phyloP scores from a whole-genome alignment of 2,888 invertebrate species.

The Dioctria linearis region DNA sequence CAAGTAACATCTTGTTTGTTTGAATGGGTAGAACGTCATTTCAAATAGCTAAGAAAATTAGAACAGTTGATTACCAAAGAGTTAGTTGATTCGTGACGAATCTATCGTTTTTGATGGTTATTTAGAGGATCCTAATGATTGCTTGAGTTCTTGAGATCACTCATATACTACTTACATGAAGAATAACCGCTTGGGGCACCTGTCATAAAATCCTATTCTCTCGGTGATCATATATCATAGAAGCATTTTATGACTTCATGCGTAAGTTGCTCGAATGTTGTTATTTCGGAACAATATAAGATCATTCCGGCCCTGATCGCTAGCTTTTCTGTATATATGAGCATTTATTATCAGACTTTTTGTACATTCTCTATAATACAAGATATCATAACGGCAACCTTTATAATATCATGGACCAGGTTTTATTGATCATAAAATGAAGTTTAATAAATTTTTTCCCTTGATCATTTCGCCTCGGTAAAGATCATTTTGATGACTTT shows the following conservation, averaged over 20 bases:
- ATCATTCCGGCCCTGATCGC: constrained; percentile 19
- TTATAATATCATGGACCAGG: constrained; percentile 39
- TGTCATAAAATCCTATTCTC: constrained; percentile 43
- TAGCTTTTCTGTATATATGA: not conserved
- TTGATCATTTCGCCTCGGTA: constrained; percentile 46
- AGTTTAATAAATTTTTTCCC: constrained; percentile 45
- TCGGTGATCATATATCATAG: constrained; percentile 48
- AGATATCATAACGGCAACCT: constrained; percentile 47
- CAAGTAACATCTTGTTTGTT: constrained; percentile 41
- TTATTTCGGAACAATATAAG: constrained; percentile 30
- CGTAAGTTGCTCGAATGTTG: constrained; percentile 30
- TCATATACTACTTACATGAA: not conserved
- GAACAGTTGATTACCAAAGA: constrained; percentile 20
- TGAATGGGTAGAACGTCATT: not conserved
- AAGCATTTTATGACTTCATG: constrained; percentile 34
- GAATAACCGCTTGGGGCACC: constrained; percentile 16
- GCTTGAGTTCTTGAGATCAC: not conserved
- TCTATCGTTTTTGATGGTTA: constrained; percentile 35
- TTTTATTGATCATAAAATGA: constrained; percentile 48
- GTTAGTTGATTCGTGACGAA: constrained; percentile 41
- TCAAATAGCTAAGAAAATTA: constrained; percentile 21
- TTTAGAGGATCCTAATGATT: constrained; percentile 39
- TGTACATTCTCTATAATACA: constrained; percentile 29
- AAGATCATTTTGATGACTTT: constrained; percentile 45
- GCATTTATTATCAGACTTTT: constrained; percentile 16